These are phyloP conservation scores for Periophthalmus magnuspinnatus DNA, from an alignment of 2,797 vertebrate genomes.

Conservation along the genomic window DNA sequence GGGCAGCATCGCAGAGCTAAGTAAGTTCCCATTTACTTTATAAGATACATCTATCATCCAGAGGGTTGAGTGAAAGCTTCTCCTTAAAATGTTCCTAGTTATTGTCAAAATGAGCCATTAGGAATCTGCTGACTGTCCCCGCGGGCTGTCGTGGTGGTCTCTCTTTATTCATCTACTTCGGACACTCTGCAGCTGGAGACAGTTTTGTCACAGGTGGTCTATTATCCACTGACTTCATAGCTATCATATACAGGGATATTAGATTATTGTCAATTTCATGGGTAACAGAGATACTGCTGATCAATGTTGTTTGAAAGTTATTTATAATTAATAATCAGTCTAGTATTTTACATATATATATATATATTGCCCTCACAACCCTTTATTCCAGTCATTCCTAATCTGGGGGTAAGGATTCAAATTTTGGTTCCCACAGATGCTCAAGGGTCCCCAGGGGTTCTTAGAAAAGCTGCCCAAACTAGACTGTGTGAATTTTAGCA, in stretches of 20 bases:
- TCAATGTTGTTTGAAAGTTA: neutral
- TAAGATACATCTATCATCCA: neutral
- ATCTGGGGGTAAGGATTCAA: no score
- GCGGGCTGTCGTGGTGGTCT: constrained; percentile 37
- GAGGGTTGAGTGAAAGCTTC: neutral
- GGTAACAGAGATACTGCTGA: neutral
- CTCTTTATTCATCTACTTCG: constrained; percentile 17
- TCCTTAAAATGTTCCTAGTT: constrained; percentile 14
- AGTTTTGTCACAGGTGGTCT: constrained; percentile 52
- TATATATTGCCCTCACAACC: neutral
- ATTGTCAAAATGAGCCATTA: constrained; percentile 41
- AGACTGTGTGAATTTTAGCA: no score
- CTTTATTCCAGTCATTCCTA: neutral
- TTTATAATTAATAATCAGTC: neutral
- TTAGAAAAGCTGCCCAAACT: no score
- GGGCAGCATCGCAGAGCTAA: constrained; percentile 96
- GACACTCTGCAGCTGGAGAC: constrained; percentile 18
- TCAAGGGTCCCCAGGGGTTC: no score
- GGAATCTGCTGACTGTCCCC: constrained; percentile 30
- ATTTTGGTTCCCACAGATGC: no score
- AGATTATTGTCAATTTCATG: neutral
- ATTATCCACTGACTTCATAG: constrained; percentile 52
- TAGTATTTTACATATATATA: neutral
- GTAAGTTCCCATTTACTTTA: constrained; percentile 77
- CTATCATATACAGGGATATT: neutral